Evolutionary conservation across 2,888 invertebrate genomes (phyloP).

Genomic region (Apodemia mormo): DNA sequence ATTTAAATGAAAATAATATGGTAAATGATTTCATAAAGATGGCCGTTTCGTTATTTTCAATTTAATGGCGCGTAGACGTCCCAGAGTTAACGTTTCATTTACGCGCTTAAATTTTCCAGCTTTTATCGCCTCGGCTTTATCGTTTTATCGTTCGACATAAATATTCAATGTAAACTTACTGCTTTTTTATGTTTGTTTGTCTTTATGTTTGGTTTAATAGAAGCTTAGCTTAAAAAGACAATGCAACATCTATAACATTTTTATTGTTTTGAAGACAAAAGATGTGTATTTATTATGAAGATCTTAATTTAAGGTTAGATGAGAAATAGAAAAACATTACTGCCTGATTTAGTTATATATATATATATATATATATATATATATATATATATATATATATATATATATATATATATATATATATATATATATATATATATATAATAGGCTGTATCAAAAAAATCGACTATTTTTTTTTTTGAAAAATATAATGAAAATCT

Average conservation of each 20-base stretch:
- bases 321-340: background rate
- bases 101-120: slow-evolving; percentile 61
- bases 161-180: slow-evolving; percentile 59
- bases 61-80: slow-evolving; percentile 69
- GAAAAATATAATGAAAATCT: too few species aligned
- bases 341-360: too few species aligned
- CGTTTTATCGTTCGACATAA: slow-evolving; percentile 46
- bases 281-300: background rate
- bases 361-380: too few species aligned
- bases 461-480: too few species aligned
- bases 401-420: too few species aligned
- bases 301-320: background rate
- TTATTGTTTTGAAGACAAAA: background rate
- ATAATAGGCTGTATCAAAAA: too few species aligned
- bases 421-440: too few species aligned
- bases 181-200: slow-evolving; percentile 45
- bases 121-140: slow-evolving; percentile 59
- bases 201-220: slow-evolving; percentile 18
- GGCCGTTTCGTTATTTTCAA: slow-evolving; percentile 61
- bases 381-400: too few species aligned
- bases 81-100: slow-evolving; percentile 53
- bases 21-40: slow-evolving; percentile 78
- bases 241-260: background rate
- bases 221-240: background rate
- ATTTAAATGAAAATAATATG: slow-evolving; percentile 74